phyloP scores from a whole-genome alignment of 92 coral and sea anemone species.

The Epizoanthus stellaris region DNA sequence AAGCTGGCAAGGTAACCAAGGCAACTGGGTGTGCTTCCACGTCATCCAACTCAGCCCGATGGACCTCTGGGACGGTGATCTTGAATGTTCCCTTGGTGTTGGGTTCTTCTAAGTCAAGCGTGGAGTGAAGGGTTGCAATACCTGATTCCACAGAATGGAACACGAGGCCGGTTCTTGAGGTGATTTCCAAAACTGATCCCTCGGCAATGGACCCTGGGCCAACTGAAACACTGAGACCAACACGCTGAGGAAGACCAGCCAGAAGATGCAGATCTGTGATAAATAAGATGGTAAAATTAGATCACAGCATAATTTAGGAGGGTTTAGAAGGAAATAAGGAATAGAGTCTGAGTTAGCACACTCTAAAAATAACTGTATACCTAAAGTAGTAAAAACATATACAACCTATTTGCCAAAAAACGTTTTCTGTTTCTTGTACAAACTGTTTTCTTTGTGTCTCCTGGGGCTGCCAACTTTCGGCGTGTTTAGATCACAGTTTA shows the following conservation, averaged over 20 bases:
- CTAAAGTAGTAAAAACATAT: too few species aligned
- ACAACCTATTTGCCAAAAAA: too few species aligned
- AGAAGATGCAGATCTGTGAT: constrained; percentile 69
- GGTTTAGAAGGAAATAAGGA: background rate
- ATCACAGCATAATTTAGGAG: too few species aligned
- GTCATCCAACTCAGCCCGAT: constrained; percentile 47
- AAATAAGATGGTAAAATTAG: background rate
- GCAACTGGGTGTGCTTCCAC: constrained; percentile 68
- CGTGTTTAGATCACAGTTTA: too few species aligned
- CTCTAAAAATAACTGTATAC: too few species aligned
- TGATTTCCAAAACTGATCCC: constrained; percentile 76
- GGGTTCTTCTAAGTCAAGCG: constrained; percentile 66
- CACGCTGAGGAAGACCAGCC: constrained; percentile 77
- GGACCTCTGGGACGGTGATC: constrained; percentile 51
- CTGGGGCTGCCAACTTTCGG: too few species aligned
- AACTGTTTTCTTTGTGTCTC: too few species aligned
- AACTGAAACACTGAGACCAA: constrained; percentile 74
- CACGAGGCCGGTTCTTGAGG: constrained; percentile 70
- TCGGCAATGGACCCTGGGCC: constrained; percentile 94
- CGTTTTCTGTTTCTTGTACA: too few species aligned
- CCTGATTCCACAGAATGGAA: constrained; percentile 75
- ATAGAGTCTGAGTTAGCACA: too few species aligned
- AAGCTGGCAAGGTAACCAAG: constrained; percentile 75
- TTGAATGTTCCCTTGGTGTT: constrained; percentile 65
- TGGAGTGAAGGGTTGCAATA: constrained; percentile 72